Evolutionary conservation across 2,113 vertebrate genomes (phyloP).

Genomic region (Nothobranchius kuhntae): DNA sequence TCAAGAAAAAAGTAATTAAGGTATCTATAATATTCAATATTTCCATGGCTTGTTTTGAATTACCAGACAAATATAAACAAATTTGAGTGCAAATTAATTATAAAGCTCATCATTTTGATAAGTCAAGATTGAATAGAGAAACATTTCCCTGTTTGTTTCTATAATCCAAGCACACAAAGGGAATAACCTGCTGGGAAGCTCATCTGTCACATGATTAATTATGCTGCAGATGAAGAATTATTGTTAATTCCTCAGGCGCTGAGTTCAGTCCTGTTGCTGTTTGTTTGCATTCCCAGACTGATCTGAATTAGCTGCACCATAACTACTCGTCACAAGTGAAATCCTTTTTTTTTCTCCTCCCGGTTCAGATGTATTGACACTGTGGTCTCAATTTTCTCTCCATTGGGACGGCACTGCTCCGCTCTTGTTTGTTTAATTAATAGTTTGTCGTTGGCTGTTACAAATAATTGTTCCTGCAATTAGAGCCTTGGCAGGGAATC

Average conservation of each 20-base stretch:
- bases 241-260: too few species aligned
- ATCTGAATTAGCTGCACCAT: slow-evolving; percentile 1
- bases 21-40: too few species aligned
- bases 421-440: slow-evolving; percentile 48
- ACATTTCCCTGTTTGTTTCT: too few species aligned
- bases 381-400: not conserved
- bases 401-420: slow-evolving; percentile 11
- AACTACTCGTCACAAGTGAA: not conserved
- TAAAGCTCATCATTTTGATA: too few species aligned
- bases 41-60: too few species aligned
- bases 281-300: slow-evolving; percentile 2
- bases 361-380: slow-evolving; percentile 9
- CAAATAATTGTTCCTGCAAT: slow-evolving; percentile 43
- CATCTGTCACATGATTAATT: too few species aligned
- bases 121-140: too few species aligned
- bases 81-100: too few species aligned
- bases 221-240: not conserved
- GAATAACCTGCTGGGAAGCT: too few species aligned
- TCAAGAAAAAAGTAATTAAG: too few species aligned
- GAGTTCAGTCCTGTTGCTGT: not conserved
- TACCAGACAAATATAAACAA: too few species aligned
- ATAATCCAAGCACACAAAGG: too few species aligned
- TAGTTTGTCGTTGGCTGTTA: slow-evolving; percentile 43
- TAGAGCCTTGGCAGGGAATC: slow-evolving; percentile 41
- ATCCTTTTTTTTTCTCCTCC: slow-evolving; percentile 1